Base-by-base conservation (phyloP, 2,888 invertebrate species). In the Nebria brevicollis region DNA sequence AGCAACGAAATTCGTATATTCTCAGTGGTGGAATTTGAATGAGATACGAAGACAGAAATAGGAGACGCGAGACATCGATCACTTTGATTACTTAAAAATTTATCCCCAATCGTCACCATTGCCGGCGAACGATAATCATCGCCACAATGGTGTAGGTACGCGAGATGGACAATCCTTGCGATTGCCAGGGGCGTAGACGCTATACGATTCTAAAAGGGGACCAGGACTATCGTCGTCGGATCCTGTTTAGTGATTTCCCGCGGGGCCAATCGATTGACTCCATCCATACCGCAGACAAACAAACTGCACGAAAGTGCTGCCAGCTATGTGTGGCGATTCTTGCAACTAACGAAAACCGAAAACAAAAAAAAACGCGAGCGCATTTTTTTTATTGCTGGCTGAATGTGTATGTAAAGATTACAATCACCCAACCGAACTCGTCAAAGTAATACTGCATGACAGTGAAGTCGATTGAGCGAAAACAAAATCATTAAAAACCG, bases 231-330 rank as follows among this genome's bases (percentile, higher is more conserved):
- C 70, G 70, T 70, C 81, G 81, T 81, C 81, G 72, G 76, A 81
- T 81, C 81, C 81, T 81, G 81, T 81, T 81, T 81, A 81, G 81
- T 81, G 81, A 81, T 81, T 81, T 81, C 81, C 81, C 81, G 25
- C 13, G 81, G 73, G 81, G 64, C 20, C 81, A 77, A 81, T 81
- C 81, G 81, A 81, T 81, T 81, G 81, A 77, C 43, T 72, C 72
- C 74, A 79, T 25, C 54, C 8, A 54, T 54, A 54, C 54, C 54
- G 54, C 54, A 54, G 54, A 54, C 54, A 54, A 54, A 54, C 54
- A 54, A 54, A 54, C 54, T 54, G 54, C 54, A 54, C 54, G 54
- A 54, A 54, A 54, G 54, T 54, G 54, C 54, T 54, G 7, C 54
- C 54, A 13, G 11, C 34, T 6, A 13, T 54, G 54, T 54, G 4